Evolutionary conservation across 2,888 invertebrate genomes (phyloP).

Genomic region (Blastobasis lacticolella): DNA sequence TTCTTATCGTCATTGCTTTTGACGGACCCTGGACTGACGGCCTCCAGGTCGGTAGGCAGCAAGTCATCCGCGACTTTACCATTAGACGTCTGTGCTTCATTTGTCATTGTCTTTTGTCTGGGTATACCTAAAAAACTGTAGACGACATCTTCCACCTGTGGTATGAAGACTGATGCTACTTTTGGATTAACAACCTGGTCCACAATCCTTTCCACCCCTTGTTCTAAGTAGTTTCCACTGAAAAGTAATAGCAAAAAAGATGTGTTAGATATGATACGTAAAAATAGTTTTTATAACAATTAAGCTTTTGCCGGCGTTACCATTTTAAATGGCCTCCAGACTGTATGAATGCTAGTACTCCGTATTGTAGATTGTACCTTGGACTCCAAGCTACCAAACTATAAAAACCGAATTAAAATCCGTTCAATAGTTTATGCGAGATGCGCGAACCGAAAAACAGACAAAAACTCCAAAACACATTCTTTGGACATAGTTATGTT

Average conservation of each 20-base stretch:
- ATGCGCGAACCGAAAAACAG: too few species aligned
- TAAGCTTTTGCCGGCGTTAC: too few species aligned
- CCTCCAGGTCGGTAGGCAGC: conserved; percentile 84
- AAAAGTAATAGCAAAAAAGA: conserved; percentile 20
- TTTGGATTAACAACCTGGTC: conserved; percentile 97
- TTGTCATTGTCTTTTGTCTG: conserved; percentile 68
- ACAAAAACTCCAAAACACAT: too few species aligned
- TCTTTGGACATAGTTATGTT: too few species aligned
- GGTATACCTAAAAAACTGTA: conserved; percentile 90
- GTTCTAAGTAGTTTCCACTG: conserved; percentile 91
- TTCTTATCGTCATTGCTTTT: conserved; percentile 69
- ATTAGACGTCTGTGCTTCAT: conserved; percentile 43
- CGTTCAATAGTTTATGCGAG: too few species aligned
- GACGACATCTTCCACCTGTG: conserved; percentile 92
- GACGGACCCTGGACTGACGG: conserved; percentile 86
- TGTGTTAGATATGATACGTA: not conserved
- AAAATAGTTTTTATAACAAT: too few species aligned
- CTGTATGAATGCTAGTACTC: too few species aligned
- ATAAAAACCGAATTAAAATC: too few species aligned
- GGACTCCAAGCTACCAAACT: too few species aligned
- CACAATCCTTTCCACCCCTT: conserved; percentile 94
- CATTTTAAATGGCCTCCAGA: too few species aligned
- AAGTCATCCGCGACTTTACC: conserved; percentile 61
- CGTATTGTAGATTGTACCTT: too few species aligned
- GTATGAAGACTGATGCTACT: conserved; percentile 89